Evolutionary conservation across 1,140 invertebrate species (phyloP), one percentile per base, ranked within the genome.

Genomic region (Physella acuta): DNA sequence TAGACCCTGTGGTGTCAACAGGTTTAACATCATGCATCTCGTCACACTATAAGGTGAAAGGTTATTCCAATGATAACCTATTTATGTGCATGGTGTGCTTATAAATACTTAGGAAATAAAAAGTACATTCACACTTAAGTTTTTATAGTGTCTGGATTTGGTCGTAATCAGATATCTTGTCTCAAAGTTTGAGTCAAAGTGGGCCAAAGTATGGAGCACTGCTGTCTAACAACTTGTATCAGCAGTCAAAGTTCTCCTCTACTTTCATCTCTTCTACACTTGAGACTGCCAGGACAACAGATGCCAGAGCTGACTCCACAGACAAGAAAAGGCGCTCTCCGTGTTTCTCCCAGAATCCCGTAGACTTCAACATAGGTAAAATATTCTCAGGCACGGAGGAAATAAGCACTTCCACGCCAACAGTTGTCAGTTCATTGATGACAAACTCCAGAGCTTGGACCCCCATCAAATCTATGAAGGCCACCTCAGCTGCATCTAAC

Each of bases 391-490:
- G 68, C 3, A 59, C 67, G 3, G 39, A 36, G 24, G 67, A 28
- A 37, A 70, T 37, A 28, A 70, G 66, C 5, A 73, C 62, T 3
- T 53, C 34, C 30, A 66, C 59, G 11, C 59, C 68, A 11, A 70
- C 61, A 2, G 63, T 37, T 4, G 58, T 31, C 16, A 64, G 52
- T 36, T 72, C 66, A n/a, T 36, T 36, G 33, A 72, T 69, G n/a
- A 72, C 17, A 64, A 72, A 64, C 66, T 69, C 52, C 5, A 77
- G 44, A 0, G 75, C 66, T 26, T 73, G 62, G 2, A 77, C 68
- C n/a, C 75, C 75, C 69, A 73, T 74, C 2, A 73, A 16, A 44
- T 77, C 75, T n/a, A 77, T 24, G 62, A 73, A 77, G 2, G 70
- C 49, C 2, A 77, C 73, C 24, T 58, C 53, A 20, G 61, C 52